Evolutionary conservation across 1,140 invertebrate genomes (phyloP).

Genomic region (Phortica variegata): DNA sequence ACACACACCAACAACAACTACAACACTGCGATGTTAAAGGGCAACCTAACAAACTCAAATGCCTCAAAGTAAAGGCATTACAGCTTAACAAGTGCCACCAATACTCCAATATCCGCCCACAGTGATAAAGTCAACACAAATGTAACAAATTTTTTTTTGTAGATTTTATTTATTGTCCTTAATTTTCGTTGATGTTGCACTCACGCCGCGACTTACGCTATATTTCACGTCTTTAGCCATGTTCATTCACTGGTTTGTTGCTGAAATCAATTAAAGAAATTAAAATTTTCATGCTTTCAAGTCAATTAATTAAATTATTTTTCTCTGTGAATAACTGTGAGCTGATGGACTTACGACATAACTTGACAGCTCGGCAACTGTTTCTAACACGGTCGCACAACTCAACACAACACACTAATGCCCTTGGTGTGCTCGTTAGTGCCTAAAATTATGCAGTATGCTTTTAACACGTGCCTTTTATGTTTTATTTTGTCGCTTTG

Average conservation of each 20-base stretch:
- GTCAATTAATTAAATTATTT: slow-evolving; percentile 50
- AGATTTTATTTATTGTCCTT: slow-evolving; percentile 1
- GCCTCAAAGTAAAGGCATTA: too few relatives aligned
- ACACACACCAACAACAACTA: background rate
- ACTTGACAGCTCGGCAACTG: too few relatives aligned
- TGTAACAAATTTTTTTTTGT: slow-evolving; percentile 11
- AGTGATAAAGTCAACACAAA: slow-evolving; percentile 2
- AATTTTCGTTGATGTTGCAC: slow-evolving; percentile 15
- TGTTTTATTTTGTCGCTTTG: slow-evolving; percentile 15
- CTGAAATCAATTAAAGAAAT: slow-evolving; percentile 48
- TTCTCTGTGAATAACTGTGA: too few relatives aligned
- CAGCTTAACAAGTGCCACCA: too few relatives aligned
- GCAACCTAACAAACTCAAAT: background rate
- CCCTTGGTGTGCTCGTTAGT: too few relatives aligned
- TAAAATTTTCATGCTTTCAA: slow-evolving; percentile 44
- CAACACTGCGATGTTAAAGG: background rate
- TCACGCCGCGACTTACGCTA: slow-evolving; percentile 19
- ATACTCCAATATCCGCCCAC: too few relatives aligned
- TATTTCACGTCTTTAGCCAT: too few relatives aligned
- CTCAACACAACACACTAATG: too few relatives aligned
- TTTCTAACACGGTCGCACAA: too few relatives aligned
- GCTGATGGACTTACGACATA: too few relatives aligned
- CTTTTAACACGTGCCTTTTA: slow-evolving; percentile 20
- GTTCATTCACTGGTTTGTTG: too few relatives aligned
- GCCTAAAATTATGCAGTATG: slow-evolving; percentile 18